Evolutionary conservation across 2,797 vertebrate genomes (phyloP), one percentile per base, ranked within the genome.

Genomic region (Xerus rutilus): DNA sequence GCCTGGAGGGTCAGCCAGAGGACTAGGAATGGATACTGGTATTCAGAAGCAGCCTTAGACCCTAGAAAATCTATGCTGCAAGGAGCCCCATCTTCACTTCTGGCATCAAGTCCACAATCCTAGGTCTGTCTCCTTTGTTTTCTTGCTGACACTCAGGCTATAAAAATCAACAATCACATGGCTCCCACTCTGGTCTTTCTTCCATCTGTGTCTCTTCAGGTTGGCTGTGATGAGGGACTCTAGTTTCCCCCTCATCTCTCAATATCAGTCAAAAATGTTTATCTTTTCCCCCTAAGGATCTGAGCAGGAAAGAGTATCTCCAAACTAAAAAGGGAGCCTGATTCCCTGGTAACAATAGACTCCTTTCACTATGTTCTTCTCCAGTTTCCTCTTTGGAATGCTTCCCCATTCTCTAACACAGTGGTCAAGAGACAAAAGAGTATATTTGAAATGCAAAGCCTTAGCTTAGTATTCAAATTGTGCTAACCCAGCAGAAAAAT

Each of bases 391-490:
- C 43, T 91, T 73, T 89, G 92, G 79, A 96, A 85, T n/a, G 7
- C 21, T 64, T 86, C 94, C 74, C 43, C 43, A 59, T 77, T 93
- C 67, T 89, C 82, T 54, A 70, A 62, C 93, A 73, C 57, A 93
- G 76, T 81, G 39, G 72, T 49, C 74, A 77, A 92, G 59, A 94
- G 81, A 95, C 47, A 92, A 93, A 97, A 90, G 87, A 94, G 35
- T 59, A 59, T 84, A 45, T 91, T 93, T 96, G 87, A 91, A 69
- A 93, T 93, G 81, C 67, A 94, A 74, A 90, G 64, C 84, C 65
- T 74, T 47, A 74, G 74, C 32, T 96, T 90, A 57, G 35, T 77
- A 92, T 93, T 92, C 89, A 93, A 32, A 93, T 43, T 86, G 57
- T 67, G 57, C 76, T 91, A 90, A 84, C 72, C 43, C 20, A 78